Percentiles rank a stretch among this genome's conserved stretches.
These are phyloP conservation scores for Panzeria rudis DNA, from an alignment of 2,888 invertebrate species.

Conservation along the genomic window DNA sequence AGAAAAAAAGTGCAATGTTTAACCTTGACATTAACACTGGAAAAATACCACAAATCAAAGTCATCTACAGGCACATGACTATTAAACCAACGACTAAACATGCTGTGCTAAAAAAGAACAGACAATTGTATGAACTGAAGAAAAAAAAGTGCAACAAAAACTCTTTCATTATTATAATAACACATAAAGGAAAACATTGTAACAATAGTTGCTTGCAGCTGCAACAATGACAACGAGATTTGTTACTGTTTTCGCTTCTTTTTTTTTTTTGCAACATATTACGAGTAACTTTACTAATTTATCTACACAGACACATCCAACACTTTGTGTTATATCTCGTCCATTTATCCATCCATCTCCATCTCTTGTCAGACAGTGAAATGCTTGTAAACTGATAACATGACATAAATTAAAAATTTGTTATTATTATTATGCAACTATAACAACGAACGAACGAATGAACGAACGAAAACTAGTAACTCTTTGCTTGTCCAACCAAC, in stretches of 20 bases:
- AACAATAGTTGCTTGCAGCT: slow-evolving; percentile 43
- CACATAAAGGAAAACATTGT: slow-evolving; percentile 29
- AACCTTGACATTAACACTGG: slow-evolving; percentile 72
- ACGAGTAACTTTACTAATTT: slow-evolving; percentile 3
- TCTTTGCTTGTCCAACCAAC: slow-evolving; percentile 6
- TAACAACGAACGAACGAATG: neutral
- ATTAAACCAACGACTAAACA: slow-evolving; percentile 35
- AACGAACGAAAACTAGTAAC: neutral
- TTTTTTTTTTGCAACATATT: too few species aligned
- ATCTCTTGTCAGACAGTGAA: slow-evolving; percentile 43
- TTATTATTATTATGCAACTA: slow-evolving; percentile 46
- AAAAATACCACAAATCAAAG: slow-evolving; percentile 69
- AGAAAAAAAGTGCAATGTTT: slow-evolving; percentile 63
- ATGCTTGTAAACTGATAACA: slow-evolving; percentile 66
- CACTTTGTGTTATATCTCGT: neutral
- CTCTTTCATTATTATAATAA: slow-evolving; percentile 48
- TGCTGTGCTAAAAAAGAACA: neutral
- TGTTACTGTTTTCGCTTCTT: slow-evolving; percentile 4
- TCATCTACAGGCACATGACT: slow-evolving; percentile 49
- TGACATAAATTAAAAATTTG: slow-evolving; percentile 67
- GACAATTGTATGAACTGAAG: slow-evolving; percentile 15
- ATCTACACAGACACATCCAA: neutral
- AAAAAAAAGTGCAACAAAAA: slow-evolving; percentile 7
- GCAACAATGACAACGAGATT: slow-evolving; percentile 51
- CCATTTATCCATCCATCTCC: slow-evolving; percentile 28